A percentile compares a stretch with the other conserved stretches of the same genome.
Conservation (phyloP, 2,113 vertebrate genomes). For the Casuarius casuarius region DNA sequence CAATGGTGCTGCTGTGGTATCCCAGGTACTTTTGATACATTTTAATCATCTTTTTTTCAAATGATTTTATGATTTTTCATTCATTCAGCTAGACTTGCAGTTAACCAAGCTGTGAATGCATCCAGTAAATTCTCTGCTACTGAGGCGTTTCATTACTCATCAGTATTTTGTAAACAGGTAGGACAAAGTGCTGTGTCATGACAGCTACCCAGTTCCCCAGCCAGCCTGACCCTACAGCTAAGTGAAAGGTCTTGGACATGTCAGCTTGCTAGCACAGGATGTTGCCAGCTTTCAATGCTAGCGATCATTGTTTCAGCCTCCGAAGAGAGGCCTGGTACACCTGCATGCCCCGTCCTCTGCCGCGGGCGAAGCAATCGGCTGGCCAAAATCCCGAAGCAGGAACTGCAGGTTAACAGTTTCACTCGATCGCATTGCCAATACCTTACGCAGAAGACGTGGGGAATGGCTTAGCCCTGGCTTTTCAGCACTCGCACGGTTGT, state of each 20-base stretch:
- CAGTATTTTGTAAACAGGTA: neutral
- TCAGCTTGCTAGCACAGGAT: neutral
- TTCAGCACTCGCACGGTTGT: neutral
- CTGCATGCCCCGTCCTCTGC: neutral
- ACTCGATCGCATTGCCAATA: neutral
- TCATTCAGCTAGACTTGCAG: neutral
- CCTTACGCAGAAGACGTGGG: neutral
- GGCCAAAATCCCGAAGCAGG: neutral
- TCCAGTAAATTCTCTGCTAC: neutral
- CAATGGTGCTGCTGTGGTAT: neutral
- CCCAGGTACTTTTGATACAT: neutral
- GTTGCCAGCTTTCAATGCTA: neutral
- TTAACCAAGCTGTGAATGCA: neutral
- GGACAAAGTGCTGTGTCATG: neutral
- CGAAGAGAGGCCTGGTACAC: neutral
- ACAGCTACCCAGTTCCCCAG: neutral
- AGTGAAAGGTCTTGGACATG: neutral
- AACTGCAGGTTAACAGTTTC: neutral
- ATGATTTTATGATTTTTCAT: neutral
- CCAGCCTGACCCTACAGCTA: neutral
- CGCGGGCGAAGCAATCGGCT: accelerated
- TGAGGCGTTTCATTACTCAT: neutral
- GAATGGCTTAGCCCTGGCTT: neutral
- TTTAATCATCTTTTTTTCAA: neutral
- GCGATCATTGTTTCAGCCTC: neutral